phyloP scores from a whole-genome alignment of 2,113 vertebrate genomes.

The Ancistrus triradiatus region DNA sequence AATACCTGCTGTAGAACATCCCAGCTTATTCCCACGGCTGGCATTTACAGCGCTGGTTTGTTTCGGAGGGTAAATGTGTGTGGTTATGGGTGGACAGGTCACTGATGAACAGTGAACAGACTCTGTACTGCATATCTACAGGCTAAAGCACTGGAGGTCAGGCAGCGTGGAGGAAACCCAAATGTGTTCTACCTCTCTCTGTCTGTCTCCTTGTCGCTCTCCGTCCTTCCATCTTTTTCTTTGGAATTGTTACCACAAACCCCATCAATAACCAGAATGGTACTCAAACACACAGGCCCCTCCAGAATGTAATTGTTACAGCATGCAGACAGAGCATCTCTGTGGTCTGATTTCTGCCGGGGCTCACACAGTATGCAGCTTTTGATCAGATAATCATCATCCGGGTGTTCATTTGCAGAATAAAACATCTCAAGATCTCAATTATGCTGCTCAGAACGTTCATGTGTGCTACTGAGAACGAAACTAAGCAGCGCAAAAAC shows the following conservation, averaged over 20 bases:
- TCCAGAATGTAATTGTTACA: conserved; percentile 13
- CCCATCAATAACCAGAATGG: conserved; percentile 8
- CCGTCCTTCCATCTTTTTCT: neutral
- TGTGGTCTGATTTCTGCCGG: conserved; percentile 11
- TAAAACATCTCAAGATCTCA: conserved; percentile 28
- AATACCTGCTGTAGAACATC: neutral
- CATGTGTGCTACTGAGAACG: conserved; percentile 1
- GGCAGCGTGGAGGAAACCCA: conserved; percentile 10
- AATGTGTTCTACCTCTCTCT: neutral
- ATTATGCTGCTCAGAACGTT: conserved; percentile 18
- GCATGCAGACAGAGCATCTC: conserved; percentile 10
- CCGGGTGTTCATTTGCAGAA: conserved; percentile 32
- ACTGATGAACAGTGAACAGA: conserved; percentile 38
- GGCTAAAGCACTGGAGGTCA: conserved; percentile 27
- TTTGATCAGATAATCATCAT: conserved; percentile 34
- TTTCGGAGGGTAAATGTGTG: conserved; percentile 16
- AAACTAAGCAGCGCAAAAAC: conserved; percentile 10
- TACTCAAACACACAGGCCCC: conserved; percentile 1
- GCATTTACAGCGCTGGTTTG: conserved; percentile 26
- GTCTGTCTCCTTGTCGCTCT: neutral
- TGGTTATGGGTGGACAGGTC: conserved; percentile 31
- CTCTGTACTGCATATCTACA: conserved; percentile 26
- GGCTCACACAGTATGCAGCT: conserved; percentile 13
- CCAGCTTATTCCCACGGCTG: neutral
- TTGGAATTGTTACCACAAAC: conserved; percentile 6